Percentiles rank a stretch among this genome's conserved stretches.
These are phyloP conservation scores for Cisticola juncidis DNA, from an alignment of 2,113 vertebrate genomes.

Conservation along the genomic window DNA sequence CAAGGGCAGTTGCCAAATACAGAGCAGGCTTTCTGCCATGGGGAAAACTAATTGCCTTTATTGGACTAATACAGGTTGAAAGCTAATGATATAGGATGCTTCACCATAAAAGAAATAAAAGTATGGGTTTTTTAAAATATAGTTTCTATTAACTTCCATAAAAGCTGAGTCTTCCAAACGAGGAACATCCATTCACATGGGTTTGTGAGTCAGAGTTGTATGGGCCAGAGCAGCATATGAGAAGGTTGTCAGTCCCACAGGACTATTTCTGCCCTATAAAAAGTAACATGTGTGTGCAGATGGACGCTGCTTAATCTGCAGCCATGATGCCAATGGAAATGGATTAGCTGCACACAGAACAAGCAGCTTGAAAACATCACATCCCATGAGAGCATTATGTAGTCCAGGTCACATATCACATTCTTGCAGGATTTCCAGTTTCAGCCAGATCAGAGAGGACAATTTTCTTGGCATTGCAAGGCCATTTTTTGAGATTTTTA, in stretches of 20 bases:
- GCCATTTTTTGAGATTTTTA: not conserved
- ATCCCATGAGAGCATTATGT: not conserved
- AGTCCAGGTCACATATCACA: not conserved
- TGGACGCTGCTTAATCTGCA: not conserved
- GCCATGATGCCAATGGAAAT: not conserved
- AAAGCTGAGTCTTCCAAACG: not conserved
- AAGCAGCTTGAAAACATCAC: not conserved
- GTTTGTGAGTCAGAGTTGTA: not conserved
- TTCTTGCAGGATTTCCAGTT: not conserved
- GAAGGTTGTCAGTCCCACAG: not conserved
- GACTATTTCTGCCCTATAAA: not conserved
- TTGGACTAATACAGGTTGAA: constrained; percentile 58
- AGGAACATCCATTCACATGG: not conserved
- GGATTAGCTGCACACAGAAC: not conserved
- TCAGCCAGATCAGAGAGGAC: not conserved
- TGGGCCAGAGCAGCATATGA: not conserved
- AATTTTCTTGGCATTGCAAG: not conserved
- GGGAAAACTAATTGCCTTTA: constrained; percentile 67
- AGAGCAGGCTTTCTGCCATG: constrained; percentile 49
- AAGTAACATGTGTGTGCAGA: rapidly evolving
- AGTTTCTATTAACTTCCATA: not conserved
- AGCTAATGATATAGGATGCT: constrained; percentile 13
- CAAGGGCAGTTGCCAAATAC: constrained; percentile 69
- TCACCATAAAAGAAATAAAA: constrained; percentile 8
- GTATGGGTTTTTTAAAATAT: rapidly evolving